Conservation (phyloP, 2,888 invertebrate species). For the Drosophila melanosoma region DNA sequence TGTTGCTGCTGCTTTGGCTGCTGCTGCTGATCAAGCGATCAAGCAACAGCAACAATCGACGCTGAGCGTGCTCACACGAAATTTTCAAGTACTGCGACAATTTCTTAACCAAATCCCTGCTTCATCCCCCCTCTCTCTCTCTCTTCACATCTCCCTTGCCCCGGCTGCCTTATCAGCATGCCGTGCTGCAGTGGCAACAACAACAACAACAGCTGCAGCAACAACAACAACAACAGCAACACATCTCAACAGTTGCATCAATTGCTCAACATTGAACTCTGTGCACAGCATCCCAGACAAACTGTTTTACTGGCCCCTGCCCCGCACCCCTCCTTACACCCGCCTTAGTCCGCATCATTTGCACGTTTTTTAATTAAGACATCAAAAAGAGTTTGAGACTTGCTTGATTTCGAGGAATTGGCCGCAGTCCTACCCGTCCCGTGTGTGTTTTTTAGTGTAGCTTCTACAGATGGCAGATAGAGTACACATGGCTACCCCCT, state of each 20-base stretch:
- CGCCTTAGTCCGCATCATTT: conserved; percentile 64
- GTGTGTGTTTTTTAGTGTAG: conserved; percentile 46
- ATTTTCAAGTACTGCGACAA: conserved; percentile 80
- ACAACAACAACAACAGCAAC: conserved; percentile 61
- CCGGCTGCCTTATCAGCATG: conserved; percentile 65
- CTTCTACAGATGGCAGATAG: conserved; percentile 72
- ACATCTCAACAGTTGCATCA: conserved; percentile 82
- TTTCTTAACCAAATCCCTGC: conserved; percentile 55
- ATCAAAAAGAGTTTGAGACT: conserved; percentile 81
- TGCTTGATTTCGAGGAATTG: conserved; percentile 79
- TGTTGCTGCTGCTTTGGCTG: conserved; percentile 38
- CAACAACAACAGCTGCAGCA: conserved; percentile 29
- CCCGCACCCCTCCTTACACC: background rate
- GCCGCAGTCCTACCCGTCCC: conserved; percentile 48
- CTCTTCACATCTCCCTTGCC: background rate
- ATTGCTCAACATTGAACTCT: conserved; percentile 82
- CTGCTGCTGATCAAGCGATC: conserved; percentile 73
- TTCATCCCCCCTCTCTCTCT: background rate
- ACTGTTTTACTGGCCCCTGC: conserved; percentile 13
- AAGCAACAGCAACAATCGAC: conserved; percentile 70
- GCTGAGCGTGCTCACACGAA: conserved; percentile 81
- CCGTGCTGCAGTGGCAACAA: conserved; percentile 64
- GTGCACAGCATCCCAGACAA: conserved; percentile 46
- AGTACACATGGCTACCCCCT: conserved; percentile 62
- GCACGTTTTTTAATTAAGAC: conserved; percentile 81